Base-by-base conservation (phyloP, 2,113 vertebrate genomes). In the Vulpes ferrilata region DNA sequence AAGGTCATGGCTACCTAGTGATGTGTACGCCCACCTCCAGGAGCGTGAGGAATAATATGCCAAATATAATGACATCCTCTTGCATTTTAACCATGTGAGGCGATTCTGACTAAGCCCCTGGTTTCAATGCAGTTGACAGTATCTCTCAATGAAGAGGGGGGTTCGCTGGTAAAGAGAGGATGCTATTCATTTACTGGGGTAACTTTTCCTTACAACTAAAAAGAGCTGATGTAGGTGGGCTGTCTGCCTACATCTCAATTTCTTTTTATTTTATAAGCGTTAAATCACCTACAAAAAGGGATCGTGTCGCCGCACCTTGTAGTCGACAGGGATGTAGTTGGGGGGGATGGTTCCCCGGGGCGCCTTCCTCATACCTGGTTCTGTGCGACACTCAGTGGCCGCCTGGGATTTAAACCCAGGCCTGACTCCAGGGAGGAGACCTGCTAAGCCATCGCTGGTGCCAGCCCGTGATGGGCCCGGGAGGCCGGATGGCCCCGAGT, bases 401-500 rank as follows among this genome's bases (percentile, higher is more conserved):
- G 19, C n/a, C 82, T n/a, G 35, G 48, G 43, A 23, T n/a, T 48
- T n/a, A 48, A 67, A 30, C 51, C 67, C 67, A 59, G 59, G 19
- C n/a, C 55, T 60, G 38, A 2, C 22, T 53, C 6, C 27, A 25
- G 23, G n/a, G 13, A 62, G 55, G n/a, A 53, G 32, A 64, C 27
- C 48, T 27, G 27, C 7, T 7, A 16, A 51, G 22, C 23, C 5
- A 4, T 22, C 25, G 17, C 11, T 35, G 3, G 1, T 2, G 1
- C 7, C n/a, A 13, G 7, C 11, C 74, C 32, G 60, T 2, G 59
- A 78, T 2, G 69, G 55, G 8, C 19, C 11, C 5, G 11, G 53
- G 59, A 23, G 0, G 0, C 0, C 3, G 0, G 9, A 23, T 12
- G 2, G 20, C 30, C 53, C 51, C 11, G 22, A 15, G 25, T n/a